A percentile compares a stretch with the other conserved stretches of the same genome.
phyloP scores from a whole-genome alignment of 2,797 vertebrate genomes.

The Tarsius wallacei region DNA sequence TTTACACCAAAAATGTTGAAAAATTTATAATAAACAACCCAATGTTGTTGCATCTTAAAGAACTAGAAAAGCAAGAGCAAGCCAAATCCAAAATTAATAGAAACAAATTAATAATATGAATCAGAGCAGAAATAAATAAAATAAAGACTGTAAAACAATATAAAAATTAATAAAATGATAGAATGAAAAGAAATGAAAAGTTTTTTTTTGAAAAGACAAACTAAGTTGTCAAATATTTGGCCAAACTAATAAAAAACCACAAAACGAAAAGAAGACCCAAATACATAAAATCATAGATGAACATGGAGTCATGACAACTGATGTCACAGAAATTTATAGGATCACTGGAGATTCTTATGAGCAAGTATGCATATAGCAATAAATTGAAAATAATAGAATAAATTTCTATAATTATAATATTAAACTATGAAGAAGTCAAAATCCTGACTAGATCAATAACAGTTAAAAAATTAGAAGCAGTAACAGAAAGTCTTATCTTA shows the following conservation, averaged over 20 bases:
- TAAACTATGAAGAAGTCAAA: not conserved
- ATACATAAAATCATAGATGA: not conserved
- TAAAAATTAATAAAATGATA: no score
- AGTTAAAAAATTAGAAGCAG: not conserved
- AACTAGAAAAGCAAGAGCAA: not conserved
- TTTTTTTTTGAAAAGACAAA: not conserved
- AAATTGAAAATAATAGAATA: not conserved
- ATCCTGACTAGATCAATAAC: not conserved
- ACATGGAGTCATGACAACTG: not conserved
- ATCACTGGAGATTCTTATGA: not conserved
- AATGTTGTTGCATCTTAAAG: not conserved
- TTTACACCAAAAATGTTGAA: not conserved
- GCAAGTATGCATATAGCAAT: not conserved
- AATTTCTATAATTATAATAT: not conserved
- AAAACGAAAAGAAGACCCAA: not conserved
- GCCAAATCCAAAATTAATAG: not conserved
- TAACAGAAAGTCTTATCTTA: not conserved
- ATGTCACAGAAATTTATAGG: not conserved
- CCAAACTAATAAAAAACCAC: not conserved
- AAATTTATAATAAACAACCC: not conserved
- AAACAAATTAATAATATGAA: not conserved
- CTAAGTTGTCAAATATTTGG: not conserved
- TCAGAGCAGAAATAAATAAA: not conserved
- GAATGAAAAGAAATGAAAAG: not conserved
- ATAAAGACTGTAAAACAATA: not conserved